Percentiles rank a stretch among this genome's conserved stretches.
phyloP scores from a whole-genome alignment of 2,113 vertebrate species.

The Eulacestoma nigropectus region DNA sequence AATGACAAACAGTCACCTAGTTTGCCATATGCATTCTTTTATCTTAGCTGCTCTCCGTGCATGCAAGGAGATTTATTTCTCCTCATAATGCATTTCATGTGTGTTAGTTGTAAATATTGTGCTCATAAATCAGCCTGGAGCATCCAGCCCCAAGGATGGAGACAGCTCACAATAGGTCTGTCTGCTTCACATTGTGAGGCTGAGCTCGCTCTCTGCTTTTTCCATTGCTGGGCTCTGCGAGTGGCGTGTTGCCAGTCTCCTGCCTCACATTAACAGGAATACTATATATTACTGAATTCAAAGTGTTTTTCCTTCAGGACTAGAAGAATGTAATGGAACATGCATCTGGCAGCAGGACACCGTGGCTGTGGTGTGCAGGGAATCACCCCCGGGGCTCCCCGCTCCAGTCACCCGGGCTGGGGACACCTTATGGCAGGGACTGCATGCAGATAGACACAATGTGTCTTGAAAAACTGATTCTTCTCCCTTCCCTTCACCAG shows the following conservation, averaged over 20 bases:
- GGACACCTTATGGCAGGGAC: background rate
- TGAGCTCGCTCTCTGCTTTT: conserved; percentile 10
- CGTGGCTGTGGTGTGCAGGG: background rate
- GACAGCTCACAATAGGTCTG: conserved; percentile 41
- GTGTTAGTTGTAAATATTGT: conserved; percentile 54
- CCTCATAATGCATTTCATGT: conserved; percentile 48
- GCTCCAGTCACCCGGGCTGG: background rate
- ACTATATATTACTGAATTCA: background rate
- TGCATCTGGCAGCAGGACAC: conserved; percentile 1
- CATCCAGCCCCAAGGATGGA: conserved; percentile 22
- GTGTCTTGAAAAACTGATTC: background rate
- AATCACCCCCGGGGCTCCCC: background rate
- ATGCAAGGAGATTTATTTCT: conserved; percentile 48
- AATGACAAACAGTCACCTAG: conserved; percentile 53
- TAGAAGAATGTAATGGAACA: background rate
- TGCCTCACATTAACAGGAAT: conserved; percentile 35
- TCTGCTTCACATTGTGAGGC: conserved; percentile 25
- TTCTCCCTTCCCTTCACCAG: background rate
- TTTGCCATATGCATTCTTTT: conserved; percentile 44
- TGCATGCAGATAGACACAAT: background rate
- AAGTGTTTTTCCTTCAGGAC: conserved; percentile 44
- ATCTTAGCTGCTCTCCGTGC: conserved; percentile 36
- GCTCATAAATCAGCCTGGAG: conserved; percentile 43
- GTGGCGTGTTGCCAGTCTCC: conserved; percentile 15
- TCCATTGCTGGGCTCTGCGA: background rate